Evolutionary conservation across 2,888 invertebrate genomes (phyloP), one percentile per base, ranked within the genome.

Genomic region (Drepanosiphum platanoidis): DNA sequence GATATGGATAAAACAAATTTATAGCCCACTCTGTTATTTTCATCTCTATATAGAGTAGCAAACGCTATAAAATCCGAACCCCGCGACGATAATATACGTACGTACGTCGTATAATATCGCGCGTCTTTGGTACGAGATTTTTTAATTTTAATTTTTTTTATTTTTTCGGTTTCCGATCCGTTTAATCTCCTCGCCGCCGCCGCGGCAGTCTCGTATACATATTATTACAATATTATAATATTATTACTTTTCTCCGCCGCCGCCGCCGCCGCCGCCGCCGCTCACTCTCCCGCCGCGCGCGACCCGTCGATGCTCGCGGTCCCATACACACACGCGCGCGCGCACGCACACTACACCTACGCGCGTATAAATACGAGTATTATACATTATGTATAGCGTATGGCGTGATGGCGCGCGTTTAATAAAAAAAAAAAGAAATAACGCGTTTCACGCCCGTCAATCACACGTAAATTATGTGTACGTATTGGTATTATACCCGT

Each of bases 101-200:
- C n/a, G n/a, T n/a, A n/a, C n/a, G n/a, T n/a, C n/a, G n/a, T n/a
- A n/a, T n/a, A n/a, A n/a, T n/a, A 22, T 27, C 64, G 58, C 81
- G 58, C 74, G n/a, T n/a, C n/a, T n/a, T n/a, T n/a, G n/a, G n/a
- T n/a, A n/a, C 82, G 61, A 61, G 42, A 52, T 61, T 82, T 75
- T 75, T 84, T 39, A 34, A 39, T 68, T 36, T 68, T 77, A 68
- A 68, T 84, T 68, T 77, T 68, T 68, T 84, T 75, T 84, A 84
- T 84, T 84, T 36, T 66, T 22, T 1, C 22, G 81, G 81, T n/a
- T 39, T 64, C 39, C 5, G 68, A 46, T 46, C 5, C 3, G 46
- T 18, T 18, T 46, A 46, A n/a, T n/a, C n/a, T n/a, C n/a, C n/a
- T n/a, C n/a, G 46, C 13, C 46, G 46, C 46, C 46, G 13, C 46